Evolutionary conservation across 2,113 vertebrate species (phyloP).

Genomic region (Oreocharis arfaki): DNA sequence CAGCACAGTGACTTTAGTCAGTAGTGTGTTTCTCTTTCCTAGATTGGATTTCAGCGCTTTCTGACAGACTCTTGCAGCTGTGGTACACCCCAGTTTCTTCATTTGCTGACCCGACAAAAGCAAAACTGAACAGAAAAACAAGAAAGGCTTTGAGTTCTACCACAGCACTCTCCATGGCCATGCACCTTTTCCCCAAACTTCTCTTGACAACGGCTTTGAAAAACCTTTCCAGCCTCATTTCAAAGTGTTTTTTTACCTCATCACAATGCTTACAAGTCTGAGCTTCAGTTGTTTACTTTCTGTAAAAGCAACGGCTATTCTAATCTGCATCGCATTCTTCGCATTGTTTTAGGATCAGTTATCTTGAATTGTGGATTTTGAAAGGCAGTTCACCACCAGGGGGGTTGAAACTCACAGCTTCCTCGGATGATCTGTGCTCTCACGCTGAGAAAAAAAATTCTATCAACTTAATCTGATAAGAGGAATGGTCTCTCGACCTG

Average conservation of each 20-base stretch:
- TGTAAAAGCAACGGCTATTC: neutral
- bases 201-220: neutral
- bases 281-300: neutral
- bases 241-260: conserved; percentile 1
- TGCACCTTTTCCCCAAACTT: neutral
- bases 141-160: neutral
- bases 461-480: neutral
- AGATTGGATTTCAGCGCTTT: neutral
- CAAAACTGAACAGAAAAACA: neutral
- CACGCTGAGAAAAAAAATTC: neutral
- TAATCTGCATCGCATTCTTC: conserved; percentile 7
- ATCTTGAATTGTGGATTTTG: conserved; percentile 25
- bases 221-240: neutral
- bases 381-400: conserved; percentile 7
- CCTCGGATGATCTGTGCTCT: neutral
- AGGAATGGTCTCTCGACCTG: neutral
- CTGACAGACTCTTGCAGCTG: neutral
- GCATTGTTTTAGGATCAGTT: conserved; percentile 64
- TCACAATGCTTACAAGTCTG: neutral
- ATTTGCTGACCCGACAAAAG: conserved; percentile 10
- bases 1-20: neutral
- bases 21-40: neutral
- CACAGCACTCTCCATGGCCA: neutral
- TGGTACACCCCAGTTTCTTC: neutral
- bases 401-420: neutral